Conservation (phyloP, 2,113 vertebrate genomes). For the Cyanoderma ruficeps region DNA sequence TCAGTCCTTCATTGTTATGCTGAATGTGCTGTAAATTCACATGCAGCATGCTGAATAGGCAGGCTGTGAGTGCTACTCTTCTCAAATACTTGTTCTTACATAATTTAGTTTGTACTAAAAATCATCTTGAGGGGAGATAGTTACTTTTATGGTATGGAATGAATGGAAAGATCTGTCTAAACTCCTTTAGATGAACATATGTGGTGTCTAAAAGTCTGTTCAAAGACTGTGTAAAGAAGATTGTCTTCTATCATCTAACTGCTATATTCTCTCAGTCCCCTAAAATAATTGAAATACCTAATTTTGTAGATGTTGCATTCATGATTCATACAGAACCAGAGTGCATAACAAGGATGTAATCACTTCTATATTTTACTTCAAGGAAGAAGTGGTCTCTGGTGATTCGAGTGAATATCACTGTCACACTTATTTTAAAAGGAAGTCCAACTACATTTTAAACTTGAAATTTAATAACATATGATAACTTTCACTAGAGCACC, state of each 20-base stretch:
- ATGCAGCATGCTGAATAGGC: background rate
- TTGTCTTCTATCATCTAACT: background rate
- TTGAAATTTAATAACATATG: background rate
- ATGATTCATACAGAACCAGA: background rate
- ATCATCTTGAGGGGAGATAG: background rate
- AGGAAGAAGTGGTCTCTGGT: background rate
- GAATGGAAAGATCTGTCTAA: background rate
- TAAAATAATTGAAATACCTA: background rate
- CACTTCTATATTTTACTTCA: background rate
- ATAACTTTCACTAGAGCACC: background rate
- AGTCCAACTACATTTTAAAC: background rate
- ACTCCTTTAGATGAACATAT: background rate
- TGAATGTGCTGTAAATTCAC: background rate
- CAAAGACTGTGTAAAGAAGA: background rate
- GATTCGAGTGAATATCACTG: background rate
- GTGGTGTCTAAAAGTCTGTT: background rate
- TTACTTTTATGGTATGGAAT: background rate
- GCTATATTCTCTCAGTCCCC: background rate
- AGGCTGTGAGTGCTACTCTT: background rate
- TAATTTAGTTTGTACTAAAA: background rate
- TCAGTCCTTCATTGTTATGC: background rate
- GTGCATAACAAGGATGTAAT: background rate
- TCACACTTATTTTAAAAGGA: background rate
- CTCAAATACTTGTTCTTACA: background rate
- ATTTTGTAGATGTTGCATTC: background rate